Conservation (phyloP, 2,888 invertebrate species). For the Drosophila vallismaia region DNA sequence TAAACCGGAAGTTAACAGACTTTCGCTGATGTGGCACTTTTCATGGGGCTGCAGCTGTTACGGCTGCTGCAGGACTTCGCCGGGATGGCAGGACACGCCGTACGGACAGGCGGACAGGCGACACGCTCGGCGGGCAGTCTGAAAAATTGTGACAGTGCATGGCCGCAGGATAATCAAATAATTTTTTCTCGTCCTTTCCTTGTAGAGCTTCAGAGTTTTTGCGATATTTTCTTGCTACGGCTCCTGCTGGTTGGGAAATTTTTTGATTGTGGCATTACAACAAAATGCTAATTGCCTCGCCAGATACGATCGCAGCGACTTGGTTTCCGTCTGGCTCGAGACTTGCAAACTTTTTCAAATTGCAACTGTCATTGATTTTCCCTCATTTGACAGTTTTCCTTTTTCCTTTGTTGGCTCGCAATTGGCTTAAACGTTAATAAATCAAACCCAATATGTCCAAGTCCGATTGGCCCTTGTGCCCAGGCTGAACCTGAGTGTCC, state of each 20-base stretch:
- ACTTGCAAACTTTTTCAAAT: conserved; percentile 64
- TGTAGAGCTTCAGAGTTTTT: conserved; percentile 19
- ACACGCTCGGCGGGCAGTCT: conserved; percentile 71
- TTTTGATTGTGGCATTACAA: conserved; percentile 76
- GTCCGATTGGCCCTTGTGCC: neutral
- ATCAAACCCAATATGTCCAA: conserved; percentile 52
- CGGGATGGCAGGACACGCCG: conserved; percentile 12
- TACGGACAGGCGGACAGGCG: conserved; percentile 22
- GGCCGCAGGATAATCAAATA: conserved; percentile 82
- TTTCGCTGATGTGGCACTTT: conserved; percentile 81
- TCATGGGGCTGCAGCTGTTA: conserved; percentile 48
- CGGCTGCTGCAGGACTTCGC: conserved; percentile 24
- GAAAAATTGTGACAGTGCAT: conserved; percentile 82
- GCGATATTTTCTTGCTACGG: conserved; percentile 15
- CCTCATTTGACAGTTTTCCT: conserved; percentile 51
- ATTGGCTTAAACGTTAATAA: conserved; percentile 58
- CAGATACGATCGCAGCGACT: conserved; percentile 69
- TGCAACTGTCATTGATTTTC: conserved; percentile 74
- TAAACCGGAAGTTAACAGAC: conserved; percentile 82
- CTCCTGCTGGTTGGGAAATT: conserved; percentile 65
- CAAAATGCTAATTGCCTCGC: conserved; percentile 78
- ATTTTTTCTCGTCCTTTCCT: conserved; percentile 57
- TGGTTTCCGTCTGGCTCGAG: conserved; percentile 4
- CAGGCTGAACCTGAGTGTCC: neutral
- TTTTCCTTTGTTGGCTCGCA: conserved; percentile 36